phyloP scores from a whole-genome alignment of 2,888 invertebrate genomes.

The Platycheirus albimanus region DNA sequence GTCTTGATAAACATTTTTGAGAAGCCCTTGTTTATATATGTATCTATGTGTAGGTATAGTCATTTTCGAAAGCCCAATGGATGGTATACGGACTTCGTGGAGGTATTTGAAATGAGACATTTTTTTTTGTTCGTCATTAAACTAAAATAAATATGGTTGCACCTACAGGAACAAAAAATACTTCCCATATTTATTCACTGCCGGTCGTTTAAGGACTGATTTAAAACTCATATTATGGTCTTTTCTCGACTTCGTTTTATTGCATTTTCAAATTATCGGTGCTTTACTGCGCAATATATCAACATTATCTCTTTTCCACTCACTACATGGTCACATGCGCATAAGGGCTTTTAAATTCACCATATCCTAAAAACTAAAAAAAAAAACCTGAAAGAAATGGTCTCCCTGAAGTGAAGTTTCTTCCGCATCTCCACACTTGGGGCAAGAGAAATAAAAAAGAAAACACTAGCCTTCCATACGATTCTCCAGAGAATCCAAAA shows the following conservation, averaged over 20 bases:
- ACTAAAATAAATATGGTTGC: too few species aligned
- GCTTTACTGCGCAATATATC: slow-evolving; percentile 6
- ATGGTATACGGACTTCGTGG: too few species aligned
- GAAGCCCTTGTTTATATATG: too few species aligned
- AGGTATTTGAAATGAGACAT: too few species aligned
- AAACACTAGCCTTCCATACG: slow-evolving; percentile 13
- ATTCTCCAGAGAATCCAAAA: slow-evolving; percentile 31
- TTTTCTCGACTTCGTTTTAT: neutral
- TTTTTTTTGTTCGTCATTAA: too few species aligned
- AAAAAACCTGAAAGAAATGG: too few species aligned
- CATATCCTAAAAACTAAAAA: neutral
- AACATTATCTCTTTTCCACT: neutral
- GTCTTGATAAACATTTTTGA: too few species aligned
- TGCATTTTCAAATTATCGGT: neutral
- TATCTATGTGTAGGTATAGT: too few species aligned
- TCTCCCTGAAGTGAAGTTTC: too few species aligned
- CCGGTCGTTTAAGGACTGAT: neutral
- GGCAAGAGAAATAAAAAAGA: slow-evolving; percentile 12
- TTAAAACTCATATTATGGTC: neutral
- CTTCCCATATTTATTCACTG: too few species aligned
- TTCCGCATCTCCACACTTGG: neutral
- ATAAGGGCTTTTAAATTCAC: slow-evolving; percentile 1
- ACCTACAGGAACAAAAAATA: too few species aligned
- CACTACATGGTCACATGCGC: slow-evolving; percentile 25
- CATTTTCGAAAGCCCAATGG: too few species aligned